These are phyloP conservation scores for Parazoanthus atlanticus DNA, from an alignment of 92 coral and sea anemone genomes.

Conservation along the genomic window DNA sequence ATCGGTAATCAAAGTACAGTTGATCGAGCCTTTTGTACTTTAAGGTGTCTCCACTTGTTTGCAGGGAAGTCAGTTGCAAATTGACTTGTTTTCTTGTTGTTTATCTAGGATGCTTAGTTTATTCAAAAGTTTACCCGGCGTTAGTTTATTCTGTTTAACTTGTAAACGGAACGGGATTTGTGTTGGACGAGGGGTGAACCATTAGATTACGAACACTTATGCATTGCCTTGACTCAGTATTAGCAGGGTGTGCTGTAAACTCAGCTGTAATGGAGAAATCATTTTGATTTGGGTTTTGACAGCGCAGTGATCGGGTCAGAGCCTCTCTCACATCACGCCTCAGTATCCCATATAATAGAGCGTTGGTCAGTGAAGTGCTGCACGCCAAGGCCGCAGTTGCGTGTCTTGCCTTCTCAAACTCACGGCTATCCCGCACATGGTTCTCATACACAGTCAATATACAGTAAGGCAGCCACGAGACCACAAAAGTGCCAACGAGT, in stretches of 20 bases:
- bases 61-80: not conserved
- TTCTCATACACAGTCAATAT: slow-evolving; percentile 66
- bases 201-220: not conserved
- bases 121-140: not conserved
- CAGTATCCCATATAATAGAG: slow-evolving; percentile 87
- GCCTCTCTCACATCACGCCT: slow-evolving; percentile 85
- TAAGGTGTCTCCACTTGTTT: not conserved
- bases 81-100: not conserved
- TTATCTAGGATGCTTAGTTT: not conserved
- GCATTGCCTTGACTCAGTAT: not conserved
- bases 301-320: slow-evolving; percentile 58
- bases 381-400: slow-evolving; percentile 75
- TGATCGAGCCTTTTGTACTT: not conserved
- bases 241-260: not conserved
- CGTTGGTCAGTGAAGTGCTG: slow-evolving; percentile 81
- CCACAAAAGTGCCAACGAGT: slow-evolving; percentile 86
- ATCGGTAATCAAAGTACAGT: not conserved
- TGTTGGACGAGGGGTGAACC: not conserved
- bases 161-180: not conserved
- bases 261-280: slow-evolving; percentile 46
- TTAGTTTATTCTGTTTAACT: not conserved
- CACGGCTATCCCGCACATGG: not conserved
- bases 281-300: slow-evolving; percentile 74
- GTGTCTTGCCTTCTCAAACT: slow-evolving; percentile 34
- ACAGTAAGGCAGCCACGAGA: slow-evolving; percentile 93